Percentiles rank a stretch among this genome's conserved stretches.
phyloP scores from a whole-genome alignment of 2,113 vertebrate genomes.

The Merops nubicus region DNA sequence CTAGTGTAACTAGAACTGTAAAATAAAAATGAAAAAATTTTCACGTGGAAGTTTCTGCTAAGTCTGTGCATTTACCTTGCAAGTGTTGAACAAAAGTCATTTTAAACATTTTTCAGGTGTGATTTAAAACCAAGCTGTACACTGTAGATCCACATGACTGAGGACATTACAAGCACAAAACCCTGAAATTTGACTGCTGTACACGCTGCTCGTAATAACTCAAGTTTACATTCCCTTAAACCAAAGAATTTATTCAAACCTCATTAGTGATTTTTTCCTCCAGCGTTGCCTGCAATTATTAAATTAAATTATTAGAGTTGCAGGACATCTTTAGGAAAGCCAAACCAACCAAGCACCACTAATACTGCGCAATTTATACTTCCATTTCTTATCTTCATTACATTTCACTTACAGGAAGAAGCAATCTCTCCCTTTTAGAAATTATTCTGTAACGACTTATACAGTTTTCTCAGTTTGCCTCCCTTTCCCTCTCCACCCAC shows the following conservation, averaged over 20 bases:
- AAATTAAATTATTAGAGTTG: neutral
- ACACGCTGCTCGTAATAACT: neutral
- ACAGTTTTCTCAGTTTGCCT: neutral
- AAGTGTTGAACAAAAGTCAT: neutral
- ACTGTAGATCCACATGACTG: neutral
- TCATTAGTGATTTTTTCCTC: neutral
- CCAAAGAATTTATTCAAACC: neutral
- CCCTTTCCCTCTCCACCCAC: neutral
- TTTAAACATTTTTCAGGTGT: neutral
- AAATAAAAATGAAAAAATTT: neutral
- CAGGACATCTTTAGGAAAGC: neutral
- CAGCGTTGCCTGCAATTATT: neutral
- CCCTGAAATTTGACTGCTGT: neutral
- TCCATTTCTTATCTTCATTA: neutral
- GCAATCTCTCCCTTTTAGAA: neutral
- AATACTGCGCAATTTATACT: neutral
- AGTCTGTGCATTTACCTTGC: neutral
- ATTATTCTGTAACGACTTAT: neutral
- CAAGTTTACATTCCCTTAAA: neutral
- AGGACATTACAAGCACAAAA: neutral
- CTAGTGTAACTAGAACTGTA: neutral
- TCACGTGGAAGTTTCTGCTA: neutral
- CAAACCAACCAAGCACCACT: neutral
- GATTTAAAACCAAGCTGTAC: neutral
- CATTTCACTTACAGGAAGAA: neutral